These are phyloP conservation scores for Serripes groenlandicus DNA, from an alignment of 2,888 invertebrate species.

Conservation along the genomic window DNA sequence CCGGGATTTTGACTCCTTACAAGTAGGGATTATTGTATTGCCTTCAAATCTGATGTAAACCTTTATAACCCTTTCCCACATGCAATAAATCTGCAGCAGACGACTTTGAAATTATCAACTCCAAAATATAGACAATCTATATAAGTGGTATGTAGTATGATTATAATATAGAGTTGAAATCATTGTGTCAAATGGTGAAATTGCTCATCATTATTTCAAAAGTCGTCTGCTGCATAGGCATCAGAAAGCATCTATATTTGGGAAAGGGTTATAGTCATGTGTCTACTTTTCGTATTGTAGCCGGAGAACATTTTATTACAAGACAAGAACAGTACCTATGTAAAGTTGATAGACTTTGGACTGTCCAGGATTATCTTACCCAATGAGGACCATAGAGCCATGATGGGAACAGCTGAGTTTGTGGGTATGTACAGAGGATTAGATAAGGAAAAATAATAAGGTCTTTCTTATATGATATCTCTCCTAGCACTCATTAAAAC, in stretches of 20 bases:
- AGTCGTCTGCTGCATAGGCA: background rate
- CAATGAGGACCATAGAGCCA: constrained; percentile 87
- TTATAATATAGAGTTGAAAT: too few relatives aligned
- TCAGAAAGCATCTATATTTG: background rate
- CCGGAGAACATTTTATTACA: constrained; percentile 90
- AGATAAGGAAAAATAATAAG: too few relatives aligned
- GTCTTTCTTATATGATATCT: too few relatives aligned
- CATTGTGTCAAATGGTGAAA: background rate
- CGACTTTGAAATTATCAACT: too few relatives aligned
- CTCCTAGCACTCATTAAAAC: too few relatives aligned
- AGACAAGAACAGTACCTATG: constrained; percentile 87
- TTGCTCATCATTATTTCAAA: background rate
- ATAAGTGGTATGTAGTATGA: too few relatives aligned
- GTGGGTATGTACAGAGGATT: constrained; percentile 86
- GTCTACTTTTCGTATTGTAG: constrained; percentile 73
- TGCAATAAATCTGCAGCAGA: too few relatives aligned
- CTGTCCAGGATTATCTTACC: constrained; percentile 87
- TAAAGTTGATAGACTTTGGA: constrained; percentile 91
- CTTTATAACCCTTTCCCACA: too few relatives aligned
- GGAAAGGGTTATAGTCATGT: background rate
- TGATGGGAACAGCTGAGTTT: constrained; percentile 89
- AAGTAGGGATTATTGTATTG: too few relatives aligned
- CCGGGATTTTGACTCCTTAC: too few relatives aligned
- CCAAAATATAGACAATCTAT: too few relatives aligned
- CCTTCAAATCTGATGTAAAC: too few relatives aligned